Conservation (phyloP, 2,888 invertebrate species). For the Cosmorhoe ocellata region DNA sequence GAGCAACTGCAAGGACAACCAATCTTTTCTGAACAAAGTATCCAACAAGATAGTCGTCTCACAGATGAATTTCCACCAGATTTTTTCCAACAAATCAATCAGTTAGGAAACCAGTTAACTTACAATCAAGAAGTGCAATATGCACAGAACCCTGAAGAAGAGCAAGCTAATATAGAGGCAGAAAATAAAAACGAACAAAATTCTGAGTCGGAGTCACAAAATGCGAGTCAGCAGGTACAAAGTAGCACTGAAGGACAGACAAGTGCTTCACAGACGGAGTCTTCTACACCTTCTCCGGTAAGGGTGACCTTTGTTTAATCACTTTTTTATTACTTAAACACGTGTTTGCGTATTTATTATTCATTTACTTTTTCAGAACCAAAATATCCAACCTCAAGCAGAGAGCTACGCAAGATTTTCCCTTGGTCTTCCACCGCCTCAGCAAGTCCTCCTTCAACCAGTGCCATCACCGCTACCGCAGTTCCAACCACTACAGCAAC, state of each 20-base stretch:
- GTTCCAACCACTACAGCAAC: conserved; percentile 19
- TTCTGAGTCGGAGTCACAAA: conserved; percentile 2
- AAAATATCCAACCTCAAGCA: conserved; percentile 51
- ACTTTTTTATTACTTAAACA: background rate
- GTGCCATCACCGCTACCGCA: conserved; percentile 20
- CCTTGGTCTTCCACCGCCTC: conserved; percentile 44
- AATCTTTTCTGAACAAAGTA: conserved; percentile 23
- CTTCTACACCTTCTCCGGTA: conserved; percentile 17
- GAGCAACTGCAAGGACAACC: conserved; percentile 13
- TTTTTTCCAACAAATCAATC: conserved; percentile 29
- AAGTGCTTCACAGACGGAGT: conserved; percentile 6
- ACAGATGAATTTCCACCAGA: conserved; percentile 24
- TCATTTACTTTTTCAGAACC: conserved; percentile 46
- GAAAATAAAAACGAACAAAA: conserved; percentile 1
- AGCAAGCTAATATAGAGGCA: background rate
- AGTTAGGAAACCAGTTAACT: conserved; percentile 16
- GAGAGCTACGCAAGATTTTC: conserved; percentile 65
- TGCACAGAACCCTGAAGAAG: conserved; percentile 1
- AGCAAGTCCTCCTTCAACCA: conserved; percentile 19
- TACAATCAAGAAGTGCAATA: conserved; percentile 13
- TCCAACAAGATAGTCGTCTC: conserved; percentile 21
- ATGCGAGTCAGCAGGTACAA: conserved; percentile 9
- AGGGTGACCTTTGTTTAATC: background rate
- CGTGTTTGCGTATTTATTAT: background rate
- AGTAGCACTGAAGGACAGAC: conserved; percentile 11